Percentiles rank a stretch among this genome's conserved stretches.
Conservation (phyloP, 2,888 invertebrate genomes). For the Phengaris alcon region DNA sequence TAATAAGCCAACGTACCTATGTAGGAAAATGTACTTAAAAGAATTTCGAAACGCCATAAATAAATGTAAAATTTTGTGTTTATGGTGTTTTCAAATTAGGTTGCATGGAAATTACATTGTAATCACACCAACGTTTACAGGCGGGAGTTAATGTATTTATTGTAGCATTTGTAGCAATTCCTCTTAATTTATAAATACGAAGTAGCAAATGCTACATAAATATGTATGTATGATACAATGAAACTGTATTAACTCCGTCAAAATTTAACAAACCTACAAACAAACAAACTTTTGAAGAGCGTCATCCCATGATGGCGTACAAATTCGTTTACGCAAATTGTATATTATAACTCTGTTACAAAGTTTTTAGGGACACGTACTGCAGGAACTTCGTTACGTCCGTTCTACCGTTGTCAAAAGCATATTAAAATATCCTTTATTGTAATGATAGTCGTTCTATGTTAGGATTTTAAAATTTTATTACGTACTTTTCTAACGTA, state of each 20-base stretch:
- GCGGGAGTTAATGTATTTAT: not conserved
- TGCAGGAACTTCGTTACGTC: constrained; percentile 6
- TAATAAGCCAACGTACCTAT: too few relatives aligned
- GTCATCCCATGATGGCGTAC: constrained; percentile 49
- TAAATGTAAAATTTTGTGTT: too few relatives aligned
- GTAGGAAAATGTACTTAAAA: too few relatives aligned
- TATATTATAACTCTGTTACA: constrained; percentile 35
- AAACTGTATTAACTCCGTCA: constrained; percentile 1
- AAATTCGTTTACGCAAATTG: constrained; percentile 54
- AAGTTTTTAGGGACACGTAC: constrained; percentile 14
- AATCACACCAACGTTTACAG: too few relatives aligned
- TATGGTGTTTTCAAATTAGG: too few relatives aligned
- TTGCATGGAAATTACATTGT: not conserved
- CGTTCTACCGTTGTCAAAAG: not conserved
- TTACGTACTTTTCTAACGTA: too few relatives aligned
- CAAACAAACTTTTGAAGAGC: constrained; percentile 23
- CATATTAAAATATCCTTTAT: not conserved
- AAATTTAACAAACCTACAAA: constrained; percentile 24
- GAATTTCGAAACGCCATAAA: too few relatives aligned
- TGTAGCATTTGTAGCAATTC: not conserved
- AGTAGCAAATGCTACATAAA: not conserved
- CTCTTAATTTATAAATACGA: not conserved
- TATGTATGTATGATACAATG: constrained; percentile 3
- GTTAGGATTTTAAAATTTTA: not conserved
- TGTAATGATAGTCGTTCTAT: not conserved